Percentiles rank a stretch among this genome's conserved stretches.
phyloP scores from a whole-genome alignment of 2,113 vertebrate genomes.

The Notothenia rossii region DNA sequence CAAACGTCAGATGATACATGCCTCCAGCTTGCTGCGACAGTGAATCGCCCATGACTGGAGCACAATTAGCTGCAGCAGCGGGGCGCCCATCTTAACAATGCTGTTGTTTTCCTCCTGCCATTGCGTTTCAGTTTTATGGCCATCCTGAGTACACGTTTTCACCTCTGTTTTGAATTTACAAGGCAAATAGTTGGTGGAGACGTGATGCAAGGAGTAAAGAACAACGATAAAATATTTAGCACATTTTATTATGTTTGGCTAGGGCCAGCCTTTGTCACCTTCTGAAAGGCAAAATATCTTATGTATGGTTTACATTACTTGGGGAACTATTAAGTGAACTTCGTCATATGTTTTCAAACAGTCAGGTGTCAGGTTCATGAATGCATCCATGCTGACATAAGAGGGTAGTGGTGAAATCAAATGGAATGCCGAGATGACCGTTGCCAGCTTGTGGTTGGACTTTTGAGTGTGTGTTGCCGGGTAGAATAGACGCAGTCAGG shows the following conservation, averaged over 20 bases:
- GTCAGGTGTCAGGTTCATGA: conserved; percentile 63
- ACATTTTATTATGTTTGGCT: conserved; percentile 47
- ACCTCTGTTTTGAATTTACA: conserved; percentile 60
- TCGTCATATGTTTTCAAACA: conserved; percentile 6
- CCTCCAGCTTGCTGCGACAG: conserved; percentile 56
- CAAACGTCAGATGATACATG: conserved; percentile 36
- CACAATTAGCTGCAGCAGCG: conserved; percentile 76
- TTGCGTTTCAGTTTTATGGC: conserved; percentile 71
- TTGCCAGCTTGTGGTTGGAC: conserved; percentile 66
- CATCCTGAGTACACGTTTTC: conserved; percentile 60
- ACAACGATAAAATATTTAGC: conserved; percentile 46
- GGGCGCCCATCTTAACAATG: conserved; percentile 71
- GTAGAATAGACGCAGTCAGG: conserved; percentile 63
- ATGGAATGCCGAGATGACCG: conserved; percentile 39
- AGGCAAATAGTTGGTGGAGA: conserved; percentile 32
- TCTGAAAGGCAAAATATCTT: conserved; percentile 4
- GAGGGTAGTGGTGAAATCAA: conserved; percentile 32
- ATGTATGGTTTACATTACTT: conserved; percentile 12
- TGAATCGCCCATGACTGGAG: conserved; percentile 63
- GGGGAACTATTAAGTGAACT: conserved; percentile 4
- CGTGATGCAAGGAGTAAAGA: conserved; percentile 41
- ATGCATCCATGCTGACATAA: conserved; percentile 39
- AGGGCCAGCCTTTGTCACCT: conserved; percentile 1
- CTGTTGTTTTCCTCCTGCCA: conserved; percentile 75
- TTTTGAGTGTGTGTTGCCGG: conserved; percentile 48